Evolutionary conservation across 2,888 invertebrate species (phyloP).

Genomic region (Pecten maximus): DNA sequence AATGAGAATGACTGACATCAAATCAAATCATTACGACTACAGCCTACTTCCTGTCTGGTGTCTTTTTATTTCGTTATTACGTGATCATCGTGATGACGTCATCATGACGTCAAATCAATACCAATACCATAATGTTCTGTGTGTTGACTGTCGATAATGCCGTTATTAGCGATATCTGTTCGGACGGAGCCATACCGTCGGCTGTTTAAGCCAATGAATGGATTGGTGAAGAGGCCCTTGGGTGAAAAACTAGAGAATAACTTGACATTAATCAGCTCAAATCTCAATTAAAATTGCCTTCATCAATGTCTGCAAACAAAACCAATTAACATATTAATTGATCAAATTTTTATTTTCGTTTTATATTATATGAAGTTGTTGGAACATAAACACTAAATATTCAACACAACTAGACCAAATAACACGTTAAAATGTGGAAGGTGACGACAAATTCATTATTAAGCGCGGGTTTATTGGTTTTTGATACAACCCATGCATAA

Average conservation of each 20-base stretch:
- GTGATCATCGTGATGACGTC: background rate
- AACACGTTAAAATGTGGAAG: background rate
- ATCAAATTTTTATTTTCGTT: background rate
- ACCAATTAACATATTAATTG: background rate
- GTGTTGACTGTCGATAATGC: background rate
- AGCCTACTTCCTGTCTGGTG: background rate
- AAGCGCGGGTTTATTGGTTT: background rate
- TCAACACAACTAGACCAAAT: background rate
- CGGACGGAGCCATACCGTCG: background rate
- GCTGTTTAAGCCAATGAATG: background rate
- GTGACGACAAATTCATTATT: background rate
- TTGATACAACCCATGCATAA: background rate
- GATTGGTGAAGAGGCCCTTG: background rate
- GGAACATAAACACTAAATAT: background rate
- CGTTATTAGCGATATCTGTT: background rate
- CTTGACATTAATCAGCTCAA: background rate
- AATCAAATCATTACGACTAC: background rate
- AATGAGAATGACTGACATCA: background rate
- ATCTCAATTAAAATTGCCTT: background rate
- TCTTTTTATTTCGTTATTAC: background rate
- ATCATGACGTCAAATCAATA: background rate
- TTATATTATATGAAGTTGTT: background rate
- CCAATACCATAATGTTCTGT: background rate
- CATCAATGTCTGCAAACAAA: background rate
- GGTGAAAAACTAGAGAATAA: background rate